A percentile compares a stretch with the other conserved stretches of the same genome.
Evolutionary conservation across 2,797 vertebrate genomes (phyloP).

Genomic region (Crenichthys baileyi): DNA sequence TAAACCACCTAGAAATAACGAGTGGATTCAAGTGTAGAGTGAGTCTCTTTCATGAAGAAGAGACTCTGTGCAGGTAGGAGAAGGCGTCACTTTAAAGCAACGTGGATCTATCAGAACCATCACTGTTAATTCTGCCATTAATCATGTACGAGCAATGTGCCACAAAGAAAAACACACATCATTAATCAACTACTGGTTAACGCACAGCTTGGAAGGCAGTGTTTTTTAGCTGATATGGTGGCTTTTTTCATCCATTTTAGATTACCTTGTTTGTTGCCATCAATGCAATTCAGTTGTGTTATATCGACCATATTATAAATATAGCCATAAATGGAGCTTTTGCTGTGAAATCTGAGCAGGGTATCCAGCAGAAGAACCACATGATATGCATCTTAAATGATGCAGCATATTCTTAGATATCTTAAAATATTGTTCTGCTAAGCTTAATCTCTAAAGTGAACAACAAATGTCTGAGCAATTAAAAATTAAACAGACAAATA

Average conservation of each 20-base stretch:
- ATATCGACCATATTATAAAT: constrained; percentile 5
- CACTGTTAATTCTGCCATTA: constrained; percentile 17
- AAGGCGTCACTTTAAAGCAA: constrained; percentile 5
- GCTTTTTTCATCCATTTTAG: constrained; percentile 14
- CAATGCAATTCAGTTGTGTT: constrained; percentile 2
- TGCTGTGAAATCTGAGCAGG: neutral
- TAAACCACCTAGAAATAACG: neutral
- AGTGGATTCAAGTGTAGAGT: neutral
- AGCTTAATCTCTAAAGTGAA: neutral
- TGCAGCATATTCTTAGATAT: neutral
- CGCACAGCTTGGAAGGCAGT: neutral
- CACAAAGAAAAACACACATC: constrained; percentile 41
- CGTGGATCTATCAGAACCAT: constrained; percentile 13
- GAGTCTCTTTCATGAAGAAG: neutral
- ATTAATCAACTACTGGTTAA: constrained; percentile 13
- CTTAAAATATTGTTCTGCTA: neutral
- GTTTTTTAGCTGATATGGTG: neutral
- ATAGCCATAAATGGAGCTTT: neutral
- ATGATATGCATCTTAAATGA: neutral
- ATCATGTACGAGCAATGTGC: constrained; percentile 21
- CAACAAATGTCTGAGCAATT: neutral
- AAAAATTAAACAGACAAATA: neutral
- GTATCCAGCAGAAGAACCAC: neutral
- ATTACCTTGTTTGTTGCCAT: neutral
- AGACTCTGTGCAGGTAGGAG: neutral